These are phyloP conservation scores for Aethes cnicana DNA, from an alignment of 2,888 invertebrate genomes.

Conservation along the genomic window DNA sequence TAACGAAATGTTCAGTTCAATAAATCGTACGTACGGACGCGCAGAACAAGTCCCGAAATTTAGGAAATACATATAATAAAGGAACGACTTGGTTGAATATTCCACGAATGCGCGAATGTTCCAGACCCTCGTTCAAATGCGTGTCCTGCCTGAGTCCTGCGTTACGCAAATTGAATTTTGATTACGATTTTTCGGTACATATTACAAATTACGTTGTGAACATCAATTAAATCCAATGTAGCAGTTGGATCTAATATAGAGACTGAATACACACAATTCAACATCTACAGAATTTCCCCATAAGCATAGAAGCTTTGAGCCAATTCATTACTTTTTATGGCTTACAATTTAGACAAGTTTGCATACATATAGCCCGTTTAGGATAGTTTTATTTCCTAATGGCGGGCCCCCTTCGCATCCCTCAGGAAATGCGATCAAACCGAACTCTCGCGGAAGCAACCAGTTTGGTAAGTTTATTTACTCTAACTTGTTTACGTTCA, in stretches of 20 bases:
- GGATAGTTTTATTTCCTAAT: slow-evolving; percentile 6
- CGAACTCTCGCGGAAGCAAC: slow-evolving; percentile 1
- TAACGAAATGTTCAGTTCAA: not conserved
- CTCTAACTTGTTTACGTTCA: not conserved
- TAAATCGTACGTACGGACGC: slow-evolving; percentile 16
- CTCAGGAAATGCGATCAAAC: slow-evolving; percentile 4
- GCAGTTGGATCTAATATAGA: too few species aligned
- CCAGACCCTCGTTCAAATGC: slow-evolving; percentile 23
- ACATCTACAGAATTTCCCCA: too few species aligned
- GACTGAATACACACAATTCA: too few species aligned
- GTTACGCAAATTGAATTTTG: slow-evolving; percentile 49
- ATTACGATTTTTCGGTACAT: slow-evolving; percentile 47
- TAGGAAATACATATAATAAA: slow-evolving; percentile 10
- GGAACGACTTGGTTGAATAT: slow-evolving; percentile 19
- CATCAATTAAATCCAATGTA: too few species aligned
- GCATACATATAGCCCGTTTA: slow-evolving; percentile 8
- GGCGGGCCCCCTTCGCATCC: not conserved
- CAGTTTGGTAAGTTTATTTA: slow-evolving; percentile 3
- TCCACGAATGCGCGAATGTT: slow-evolving; percentile 2
- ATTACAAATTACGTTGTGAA: slow-evolving; percentile 38
- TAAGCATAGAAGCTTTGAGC: too few species aligned
- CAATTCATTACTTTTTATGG: too few species aligned
- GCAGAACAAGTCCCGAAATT: slow-evolving; percentile 1
- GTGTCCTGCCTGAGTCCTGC: slow-evolving; percentile 46
- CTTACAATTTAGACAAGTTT: not conserved